phyloP scores from a whole-genome alignment of 2,113 vertebrate genomes.

The Oreotrochilus melanogaster region DNA sequence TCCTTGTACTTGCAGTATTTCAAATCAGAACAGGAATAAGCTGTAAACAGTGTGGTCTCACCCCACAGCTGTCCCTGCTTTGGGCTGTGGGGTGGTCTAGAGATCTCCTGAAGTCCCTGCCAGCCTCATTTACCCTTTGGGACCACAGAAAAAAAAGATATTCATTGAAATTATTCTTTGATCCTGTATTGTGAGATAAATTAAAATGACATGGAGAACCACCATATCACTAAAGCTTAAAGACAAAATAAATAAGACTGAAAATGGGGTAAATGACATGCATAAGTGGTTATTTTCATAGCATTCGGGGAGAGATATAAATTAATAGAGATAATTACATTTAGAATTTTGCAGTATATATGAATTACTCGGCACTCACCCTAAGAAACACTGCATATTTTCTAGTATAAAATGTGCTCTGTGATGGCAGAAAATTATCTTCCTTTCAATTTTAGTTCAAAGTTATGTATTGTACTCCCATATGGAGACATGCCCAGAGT shows the following conservation, averaged over 20 bases:
- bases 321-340: conserved; percentile 56
- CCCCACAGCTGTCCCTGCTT: not conserved
- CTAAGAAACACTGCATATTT: conserved; percentile 48
- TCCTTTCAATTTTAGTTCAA: conserved; percentile 41
- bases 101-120: not conserved
- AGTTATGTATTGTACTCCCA: conserved; percentile 35
- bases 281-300: conserved; percentile 46
- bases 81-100: not conserved
- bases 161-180: not conserved
- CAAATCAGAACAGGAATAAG: not conserved
- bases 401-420: conserved; percentile 30
- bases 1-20: not conserved
- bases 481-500: conserved; percentile 1
- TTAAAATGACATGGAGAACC: not conserved
- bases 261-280: conserved; percentile 11
- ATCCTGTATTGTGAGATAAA: not conserved
- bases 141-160: not conserved
- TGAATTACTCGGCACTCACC: conserved; percentile 4
- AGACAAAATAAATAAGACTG: conserved; percentile 25
- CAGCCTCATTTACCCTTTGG: not conserved
- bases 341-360: conserved; percentile 47
- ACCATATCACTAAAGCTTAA: not conserved
- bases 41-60: not conserved
- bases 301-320: not conserved
- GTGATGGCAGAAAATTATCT: conserved; percentile 56